Evolutionary conservation across 2,888 invertebrate species (phyloP), one percentile per base, ranked within the genome.

Genomic region (Perithous albicinctus): DNA sequence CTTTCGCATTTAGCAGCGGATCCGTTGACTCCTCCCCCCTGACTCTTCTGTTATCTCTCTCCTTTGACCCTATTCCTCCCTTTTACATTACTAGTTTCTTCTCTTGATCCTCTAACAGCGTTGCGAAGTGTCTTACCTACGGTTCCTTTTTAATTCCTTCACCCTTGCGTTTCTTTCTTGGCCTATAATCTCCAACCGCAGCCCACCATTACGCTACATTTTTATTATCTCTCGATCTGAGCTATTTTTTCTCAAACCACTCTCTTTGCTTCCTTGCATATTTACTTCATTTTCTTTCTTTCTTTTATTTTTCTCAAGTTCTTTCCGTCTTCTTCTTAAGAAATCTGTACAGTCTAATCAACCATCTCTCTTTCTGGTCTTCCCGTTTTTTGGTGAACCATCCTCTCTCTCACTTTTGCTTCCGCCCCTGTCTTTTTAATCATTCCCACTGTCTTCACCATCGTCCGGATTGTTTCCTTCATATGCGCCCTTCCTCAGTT

Each of bases 201-300:
- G 41, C 23, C 66, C 66, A 66, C 66, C 66, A 66, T n/a, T 66
- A 46, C 20, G 29, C 12, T 46, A 43, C 29, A n/a, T 29, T 15
- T 43, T 29, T 66, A 12, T 15, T 66, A 5, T 66, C 12, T 66
- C 26, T 66, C 29, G 12, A 26, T 41, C 61, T 18, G 1, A 38
- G 8, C 35, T 46, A 20, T 54, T 38, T 32, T 23, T 29, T 38
- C 41, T 51, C 35, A 20, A n/a, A 43, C 29, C 20, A 48, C 7
- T 10, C 20, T 46, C 48, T 51, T 59, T 7, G 35, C 38, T 72
- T 64, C 38, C 2, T 23, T 32, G 29, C 12, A 6, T 18, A 29
- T 46, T 46, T 35, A 15, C 26, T 54, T 76, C 12, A 43, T 35
- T 35, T 8, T 43, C 51, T 32, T 67, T 29, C 15, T 66, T 46